Base-by-base conservation (phyloP, 2,888 invertebrate species). In the Rhingia campestris region DNA sequence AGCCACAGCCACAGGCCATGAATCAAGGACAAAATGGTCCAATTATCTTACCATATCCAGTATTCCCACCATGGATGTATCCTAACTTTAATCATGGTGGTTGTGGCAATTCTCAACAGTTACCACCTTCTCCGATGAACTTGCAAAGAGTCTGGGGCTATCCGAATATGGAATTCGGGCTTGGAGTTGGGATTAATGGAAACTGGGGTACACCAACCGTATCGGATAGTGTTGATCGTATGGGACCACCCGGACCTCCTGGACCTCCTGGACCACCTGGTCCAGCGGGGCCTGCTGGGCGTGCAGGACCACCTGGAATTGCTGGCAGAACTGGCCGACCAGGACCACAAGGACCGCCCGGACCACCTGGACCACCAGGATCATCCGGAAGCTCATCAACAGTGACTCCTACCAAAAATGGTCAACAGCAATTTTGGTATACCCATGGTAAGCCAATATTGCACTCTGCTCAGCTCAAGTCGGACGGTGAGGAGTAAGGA, bases 311-410 rank as follows among this genome's bases (percentile, higher is more conserved):
- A 5, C 59, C 66, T 2, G 72, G 73, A 3, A 41, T 9, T 30
- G 22, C 22, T 22, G 22, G 22, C 22, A 1, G 22, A 22, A 22
- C 22, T 22, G 22, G 22, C 22, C 49, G 30, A 49, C 22, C 49
- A 1, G 49, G 49, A 5, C 45, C 63, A 12, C 41, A 85, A 30
- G 73, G 87, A 32, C 72, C 75, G 74, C 51, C 86, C 72, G 35
- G 75, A 66, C 58, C 87, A 86, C 88, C 89, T 14, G 89, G 88
- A 63, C 87, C 88, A 35, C 88, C 87, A 58, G 77, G 86, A 53
- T 87, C 87, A 6, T 3, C 10, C 9, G 33, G 67, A 30, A 9
- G 63, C 41, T 12, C 84, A 41, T 32, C 87, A 58, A 54, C 86
- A 70, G 33, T 63, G 0, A 66, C 59, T 41, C 69, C 86, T 3